Evolutionary conservation across 2,113 vertebrate species (phyloP).

Genomic region (Anthoscopus minutus): DNA sequence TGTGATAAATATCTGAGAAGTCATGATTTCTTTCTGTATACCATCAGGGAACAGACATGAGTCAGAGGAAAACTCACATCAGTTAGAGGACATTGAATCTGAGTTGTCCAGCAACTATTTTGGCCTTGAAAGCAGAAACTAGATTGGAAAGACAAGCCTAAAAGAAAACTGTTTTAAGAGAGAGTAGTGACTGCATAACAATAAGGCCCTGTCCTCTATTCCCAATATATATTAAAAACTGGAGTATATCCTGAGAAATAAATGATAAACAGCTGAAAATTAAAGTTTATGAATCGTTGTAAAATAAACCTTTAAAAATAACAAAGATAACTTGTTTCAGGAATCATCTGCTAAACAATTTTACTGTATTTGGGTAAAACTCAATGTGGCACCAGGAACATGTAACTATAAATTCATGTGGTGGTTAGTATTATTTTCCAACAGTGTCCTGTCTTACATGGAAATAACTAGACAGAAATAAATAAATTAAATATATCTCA

Average conservation of each 20-base stretch:
- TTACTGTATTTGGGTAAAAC: background rate
- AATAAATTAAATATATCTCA: background rate
- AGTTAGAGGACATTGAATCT: background rate
- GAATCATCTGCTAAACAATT: constrained; percentile 20
- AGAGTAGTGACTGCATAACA: background rate
- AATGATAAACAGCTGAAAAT: background rate
- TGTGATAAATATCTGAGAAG: background rate
- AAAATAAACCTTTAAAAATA: background rate
- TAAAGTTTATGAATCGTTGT: background rate
- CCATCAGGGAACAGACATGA: background rate
- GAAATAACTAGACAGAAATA: background rate
- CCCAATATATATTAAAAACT: background rate
- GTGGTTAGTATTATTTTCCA: background rate
- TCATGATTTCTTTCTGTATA: background rate
- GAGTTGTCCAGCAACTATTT: background rate
- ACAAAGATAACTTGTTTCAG: background rate
- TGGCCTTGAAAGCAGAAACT: background rate
- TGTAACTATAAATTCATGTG: background rate
- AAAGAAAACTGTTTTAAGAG: background rate
- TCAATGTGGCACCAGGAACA: background rate
- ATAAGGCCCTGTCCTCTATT: background rate
- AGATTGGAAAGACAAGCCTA: background rate
- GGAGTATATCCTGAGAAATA: background rate
- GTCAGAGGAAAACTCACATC: background rate
- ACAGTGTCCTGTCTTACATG: background rate